Evolutionary conservation across 2,113 vertebrate genomes (phyloP).

Genomic region (Apteryx owenii): DNA sequence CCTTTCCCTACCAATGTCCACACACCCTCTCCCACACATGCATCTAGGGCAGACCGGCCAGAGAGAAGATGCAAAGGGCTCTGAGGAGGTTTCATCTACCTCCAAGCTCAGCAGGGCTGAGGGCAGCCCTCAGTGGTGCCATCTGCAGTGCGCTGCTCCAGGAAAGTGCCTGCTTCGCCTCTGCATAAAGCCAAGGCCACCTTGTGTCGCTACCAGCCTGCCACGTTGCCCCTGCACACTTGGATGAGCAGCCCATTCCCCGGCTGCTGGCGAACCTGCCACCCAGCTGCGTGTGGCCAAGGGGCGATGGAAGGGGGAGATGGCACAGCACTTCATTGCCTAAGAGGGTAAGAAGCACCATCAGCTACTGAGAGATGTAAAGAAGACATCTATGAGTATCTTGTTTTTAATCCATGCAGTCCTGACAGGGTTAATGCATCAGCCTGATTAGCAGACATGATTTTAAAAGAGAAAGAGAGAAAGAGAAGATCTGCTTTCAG

Average conservation of each 20-base stretch:
- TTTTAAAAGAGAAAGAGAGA: neutral
- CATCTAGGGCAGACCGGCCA: neutral
- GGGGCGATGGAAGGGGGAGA: neutral
- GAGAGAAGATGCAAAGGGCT: neutral
- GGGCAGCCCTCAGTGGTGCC: neutral
- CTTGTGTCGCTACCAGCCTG: neutral
- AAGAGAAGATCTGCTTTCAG: neutral
- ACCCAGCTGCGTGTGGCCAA: neutral
- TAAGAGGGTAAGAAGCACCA: neutral
- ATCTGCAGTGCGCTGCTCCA: neutral
- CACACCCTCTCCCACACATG: neutral
- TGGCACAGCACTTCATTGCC: fast-evolving
- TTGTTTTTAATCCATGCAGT: neutral
- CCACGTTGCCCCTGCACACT: neutral
- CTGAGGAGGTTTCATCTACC: neutral
- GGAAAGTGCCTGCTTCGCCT: neutral
- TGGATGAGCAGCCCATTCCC: no score
- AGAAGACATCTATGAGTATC: neutral
- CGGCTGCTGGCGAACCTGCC: neutral
- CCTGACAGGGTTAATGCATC: neutral
- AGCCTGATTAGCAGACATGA: neutral
- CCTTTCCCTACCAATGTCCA: neutral
- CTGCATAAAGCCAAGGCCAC: neutral
- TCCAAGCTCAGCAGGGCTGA: neutral
- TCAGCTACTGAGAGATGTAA: neutral